A percentile compares a stretch with the other conserved stretches of the same genome.
Evolutionary conservation across 2,888 invertebrate species (phyloP).

Genomic region (Leptopilina drosophilae): DNA sequence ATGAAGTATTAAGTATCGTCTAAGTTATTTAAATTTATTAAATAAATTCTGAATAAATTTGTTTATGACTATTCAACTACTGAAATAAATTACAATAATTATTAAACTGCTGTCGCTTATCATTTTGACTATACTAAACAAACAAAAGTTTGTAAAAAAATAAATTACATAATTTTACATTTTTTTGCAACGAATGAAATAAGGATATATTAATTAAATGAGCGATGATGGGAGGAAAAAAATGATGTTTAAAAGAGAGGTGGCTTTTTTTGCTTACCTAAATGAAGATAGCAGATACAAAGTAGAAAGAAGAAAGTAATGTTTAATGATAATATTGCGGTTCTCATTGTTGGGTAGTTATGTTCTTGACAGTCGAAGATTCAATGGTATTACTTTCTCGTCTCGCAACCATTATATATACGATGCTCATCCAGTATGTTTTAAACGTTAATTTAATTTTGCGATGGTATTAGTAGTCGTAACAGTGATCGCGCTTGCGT

Average conservation of each 20-base stretch:
- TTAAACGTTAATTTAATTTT: constrained; percentile 21
- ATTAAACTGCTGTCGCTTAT: too few relatives aligned
- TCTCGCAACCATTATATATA: constrained; percentile 67
- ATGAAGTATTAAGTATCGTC: too few relatives aligned
- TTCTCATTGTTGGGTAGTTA: constrained; percentile 45
- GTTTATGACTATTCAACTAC: too few relatives aligned
- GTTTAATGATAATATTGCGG: constrained; percentile 41
- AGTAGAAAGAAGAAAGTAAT: constrained; percentile 3
- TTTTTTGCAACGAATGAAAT: too few relatives aligned
- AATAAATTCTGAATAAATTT: too few relatives aligned
- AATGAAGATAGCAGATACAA: constrained; percentile 8
- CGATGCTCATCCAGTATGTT: constrained; percentile 54
- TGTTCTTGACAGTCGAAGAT: constrained; percentile 65
- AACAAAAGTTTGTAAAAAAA: too few relatives aligned
- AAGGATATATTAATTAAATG: not conserved
- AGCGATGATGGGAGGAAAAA: not conserved
- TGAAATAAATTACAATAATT: too few relatives aligned
- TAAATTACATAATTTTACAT: too few relatives aligned
- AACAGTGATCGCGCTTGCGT: constrained; percentile 24
- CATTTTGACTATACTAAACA: too few relatives aligned
- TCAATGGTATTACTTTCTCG: constrained; percentile 69
- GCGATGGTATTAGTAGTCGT: not conserved
- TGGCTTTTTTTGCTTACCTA: not conserved
- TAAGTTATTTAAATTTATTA: too few relatives aligned
- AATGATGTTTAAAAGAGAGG: not conserved